phyloP scores from a whole-genome alignment of 1,140 invertebrate species.

The Atta cephalotes region DNA sequence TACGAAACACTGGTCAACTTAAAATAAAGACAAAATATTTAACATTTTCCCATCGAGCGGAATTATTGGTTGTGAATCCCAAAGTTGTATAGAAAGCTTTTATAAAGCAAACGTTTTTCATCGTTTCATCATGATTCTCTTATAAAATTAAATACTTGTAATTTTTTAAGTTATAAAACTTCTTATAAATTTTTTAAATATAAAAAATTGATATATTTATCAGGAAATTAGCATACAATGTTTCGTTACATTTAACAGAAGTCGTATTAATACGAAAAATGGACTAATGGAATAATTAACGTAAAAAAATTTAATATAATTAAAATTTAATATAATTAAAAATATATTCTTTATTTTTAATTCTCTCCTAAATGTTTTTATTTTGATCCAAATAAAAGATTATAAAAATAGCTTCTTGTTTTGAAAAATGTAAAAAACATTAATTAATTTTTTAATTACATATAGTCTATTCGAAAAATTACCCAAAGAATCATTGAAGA shows the following conservation, averaged over 20 bases:
- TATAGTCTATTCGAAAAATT: not conserved
- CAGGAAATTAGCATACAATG: not conserved
- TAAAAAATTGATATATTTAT: not conserved
- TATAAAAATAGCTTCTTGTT: not conserved
- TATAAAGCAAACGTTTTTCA: not conserved
- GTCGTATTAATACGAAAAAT: slow-evolving; percentile 3
- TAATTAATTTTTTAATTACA: not conserved
- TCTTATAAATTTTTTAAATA: slow-evolving; percentile 1
- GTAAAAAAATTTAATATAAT: not conserved
- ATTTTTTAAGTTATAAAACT: not conserved
- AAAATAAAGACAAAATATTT: slow-evolving; percentile 52
- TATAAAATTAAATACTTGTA: not conserved
- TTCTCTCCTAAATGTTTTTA: not conserved
- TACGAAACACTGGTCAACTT: slow-evolving; percentile 27
- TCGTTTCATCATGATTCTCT: not conserved
- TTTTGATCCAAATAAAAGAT: not conserved
- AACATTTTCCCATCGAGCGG: not conserved
- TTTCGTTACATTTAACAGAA: not conserved
- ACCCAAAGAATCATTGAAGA: not conserved
- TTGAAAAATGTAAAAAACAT: not conserved
- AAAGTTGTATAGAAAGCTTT: not conserved
- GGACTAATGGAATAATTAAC: not conserved
- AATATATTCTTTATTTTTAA: not conserved
- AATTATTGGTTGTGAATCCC: not conserved
- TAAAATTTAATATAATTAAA: not conserved